These are phyloP conservation scores for Tanaodytes sp. DNA, from an alignment of 2,888 invertebrate genomes.

Conservation along the genomic window DNA sequence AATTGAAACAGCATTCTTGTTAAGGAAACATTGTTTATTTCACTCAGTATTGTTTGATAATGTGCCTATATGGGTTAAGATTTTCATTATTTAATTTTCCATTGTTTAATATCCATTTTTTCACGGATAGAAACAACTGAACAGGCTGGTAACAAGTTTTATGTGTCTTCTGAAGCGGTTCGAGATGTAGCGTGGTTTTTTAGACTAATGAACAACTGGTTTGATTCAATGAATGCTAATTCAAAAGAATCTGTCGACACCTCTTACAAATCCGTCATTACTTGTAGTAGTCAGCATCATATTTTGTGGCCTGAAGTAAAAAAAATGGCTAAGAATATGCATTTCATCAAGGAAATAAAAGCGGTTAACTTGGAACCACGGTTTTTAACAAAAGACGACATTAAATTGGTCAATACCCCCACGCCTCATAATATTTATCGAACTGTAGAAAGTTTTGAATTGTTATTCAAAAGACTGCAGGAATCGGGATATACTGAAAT, in stretches of 20 bases:
- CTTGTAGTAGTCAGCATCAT: not conserved
- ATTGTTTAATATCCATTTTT: no score
- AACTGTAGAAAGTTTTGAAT: not conserved
- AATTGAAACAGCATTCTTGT: no score
- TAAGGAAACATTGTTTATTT: no score
- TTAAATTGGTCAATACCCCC: not conserved
- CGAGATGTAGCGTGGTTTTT: not conserved
- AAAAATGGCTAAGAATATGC: not conserved
- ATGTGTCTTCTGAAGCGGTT: conserved; percentile 1
- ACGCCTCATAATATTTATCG: not conserved
- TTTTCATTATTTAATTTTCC: no score
- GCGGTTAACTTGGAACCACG: no score
- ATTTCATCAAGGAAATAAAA: not conserved
- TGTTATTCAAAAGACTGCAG: not conserved
- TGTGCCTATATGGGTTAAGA: no score
- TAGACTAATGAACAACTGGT: conserved; percentile 10
- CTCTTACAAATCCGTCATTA: not conserved
- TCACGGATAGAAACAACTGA: conserved; percentile 3
- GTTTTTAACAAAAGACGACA: not conserved
- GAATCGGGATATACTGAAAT: not conserved
- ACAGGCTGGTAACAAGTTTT: not conserved
- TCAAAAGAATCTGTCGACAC: no score
- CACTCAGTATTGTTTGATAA: no score
- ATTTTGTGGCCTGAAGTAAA: not conserved
- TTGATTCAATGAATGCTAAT: conserved; percentile 15